A percentile compares a stretch with the other conserved stretches of the same genome.
Evolutionary conservation across 1,140 invertebrate genomes (phyloP).

Genomic region (Zaprionus africanus): DNA sequence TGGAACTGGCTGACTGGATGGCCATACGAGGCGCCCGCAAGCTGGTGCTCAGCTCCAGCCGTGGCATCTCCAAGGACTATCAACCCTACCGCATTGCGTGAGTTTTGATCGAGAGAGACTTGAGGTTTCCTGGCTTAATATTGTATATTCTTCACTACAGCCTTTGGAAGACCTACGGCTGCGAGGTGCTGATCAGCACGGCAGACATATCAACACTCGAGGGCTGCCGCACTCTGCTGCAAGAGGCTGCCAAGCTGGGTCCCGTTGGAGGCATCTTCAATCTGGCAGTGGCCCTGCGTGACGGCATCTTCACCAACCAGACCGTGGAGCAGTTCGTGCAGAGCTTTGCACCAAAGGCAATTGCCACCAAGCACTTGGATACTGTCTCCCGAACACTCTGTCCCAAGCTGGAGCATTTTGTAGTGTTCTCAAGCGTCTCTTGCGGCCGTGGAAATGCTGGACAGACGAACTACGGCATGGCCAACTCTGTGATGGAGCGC

Average conservation of each 20-base stretch:
- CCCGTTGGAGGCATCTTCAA: conserved; percentile 93
- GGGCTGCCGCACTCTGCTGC: conserved; percentile 87
- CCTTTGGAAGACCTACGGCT: conserved; percentile 88
- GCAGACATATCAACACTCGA: conserved; percentile 87
- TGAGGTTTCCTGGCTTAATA: neutral
- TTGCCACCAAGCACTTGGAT: conserved; percentile 87
- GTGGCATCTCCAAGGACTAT: conserved; percentile 92
- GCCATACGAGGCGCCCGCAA: conserved; percentile 91
- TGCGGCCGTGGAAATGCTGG: conserved; percentile 95
- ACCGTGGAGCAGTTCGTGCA: conserved; percentile 86
- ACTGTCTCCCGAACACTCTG: conserved; percentile 86
- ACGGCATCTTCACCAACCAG: conserved; percentile 88
- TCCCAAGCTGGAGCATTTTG: conserved; percentile 87
- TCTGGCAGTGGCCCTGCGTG: conserved; percentile 89
- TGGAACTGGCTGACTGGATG: conserved; percentile 96
- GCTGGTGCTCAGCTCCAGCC: conserved; percentile 92
- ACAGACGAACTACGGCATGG: conserved; percentile 94
- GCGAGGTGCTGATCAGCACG: conserved; percentile 87
- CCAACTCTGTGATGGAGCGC: conserved; percentile 90
- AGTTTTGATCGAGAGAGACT: conserved; percentile 14
- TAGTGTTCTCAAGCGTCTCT: conserved; percentile 94
- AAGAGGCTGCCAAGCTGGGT: conserved; percentile 87
- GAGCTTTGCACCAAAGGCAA: conserved; percentile 87
- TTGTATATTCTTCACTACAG: conserved; percentile 61
- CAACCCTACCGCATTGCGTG: conserved; percentile 88